phyloP scores from a whole-genome alignment of 2,888 invertebrate genomes.

The Aromia moschata region DNA sequence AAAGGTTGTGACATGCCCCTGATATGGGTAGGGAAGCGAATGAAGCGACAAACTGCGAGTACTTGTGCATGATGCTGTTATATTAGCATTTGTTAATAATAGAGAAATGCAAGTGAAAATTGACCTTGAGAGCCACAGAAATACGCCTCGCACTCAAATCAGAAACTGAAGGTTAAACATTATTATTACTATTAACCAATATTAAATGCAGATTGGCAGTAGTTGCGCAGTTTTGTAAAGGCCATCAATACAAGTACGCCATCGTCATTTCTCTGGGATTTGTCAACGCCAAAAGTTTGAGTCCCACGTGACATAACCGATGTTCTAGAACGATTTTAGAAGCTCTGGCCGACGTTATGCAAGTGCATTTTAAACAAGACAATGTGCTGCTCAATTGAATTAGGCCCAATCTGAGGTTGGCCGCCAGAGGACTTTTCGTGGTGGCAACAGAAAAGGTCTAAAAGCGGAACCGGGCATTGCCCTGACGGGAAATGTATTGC shows the following conservation, averaged over 20 bases:
- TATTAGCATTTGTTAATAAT: constrained; percentile 2
- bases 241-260: too few species aligned
- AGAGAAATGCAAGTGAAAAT: constrained; percentile 26
- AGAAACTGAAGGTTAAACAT: constrained; percentile 19
- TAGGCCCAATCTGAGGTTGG: constrained; percentile 3
- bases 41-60: neutral
- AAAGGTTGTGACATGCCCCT: too few species aligned
- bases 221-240: constrained; percentile 5
- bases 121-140: constrained; percentile 17
- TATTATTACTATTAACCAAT: constrained; percentile 18
- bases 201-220: constrained; percentile 8
- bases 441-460: constrained; percentile 31
- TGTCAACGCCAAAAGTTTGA: too few species aligned
- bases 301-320: too few species aligned
- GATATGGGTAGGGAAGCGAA: neutral
- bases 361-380: neutral
- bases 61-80: neutral
- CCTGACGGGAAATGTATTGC: constrained; percentile 48
- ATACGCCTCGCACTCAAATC: constrained; percentile 12
- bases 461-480: constrained; percentile 53
- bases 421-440: constrained; percentile 30
- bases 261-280: too few species aligned
- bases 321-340: neutral
- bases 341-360: neutral
- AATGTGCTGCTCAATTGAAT: neutral